phyloP scores from a whole-genome alignment of 2,797 vertebrate genomes.

The Poeciliopsis turneri region DNA sequence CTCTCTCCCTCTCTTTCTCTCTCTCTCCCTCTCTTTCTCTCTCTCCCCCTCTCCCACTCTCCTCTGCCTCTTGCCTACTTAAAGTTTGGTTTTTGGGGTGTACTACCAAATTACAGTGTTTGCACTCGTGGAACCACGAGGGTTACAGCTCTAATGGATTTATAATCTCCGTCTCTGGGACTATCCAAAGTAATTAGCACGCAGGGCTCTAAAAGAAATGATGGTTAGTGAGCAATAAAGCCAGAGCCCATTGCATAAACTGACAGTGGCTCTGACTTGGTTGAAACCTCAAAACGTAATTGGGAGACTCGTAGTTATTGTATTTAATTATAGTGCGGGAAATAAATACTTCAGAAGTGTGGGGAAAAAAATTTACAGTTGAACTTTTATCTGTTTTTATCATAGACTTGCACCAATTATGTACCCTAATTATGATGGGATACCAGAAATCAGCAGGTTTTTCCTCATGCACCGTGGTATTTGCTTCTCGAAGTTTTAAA shows the following conservation, averaged over 20 bases:
- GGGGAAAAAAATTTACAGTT: not conserved
- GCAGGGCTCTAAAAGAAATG: conserved; percentile 90
- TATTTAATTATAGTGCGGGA: conserved; percentile 83
- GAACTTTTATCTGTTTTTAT: conserved; percentile 1
- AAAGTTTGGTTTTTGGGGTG: conserved; percentile 62
- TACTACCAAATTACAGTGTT: conserved; percentile 74
- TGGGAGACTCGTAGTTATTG: conserved; percentile 89
- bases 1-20: conserved; percentile 8
- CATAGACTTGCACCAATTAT: not conserved
- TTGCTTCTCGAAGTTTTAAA: conserved; percentile 7
- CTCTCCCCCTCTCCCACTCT: not conserved
- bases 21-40: conserved; percentile 29
- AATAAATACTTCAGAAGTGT: conserved; percentile 47
- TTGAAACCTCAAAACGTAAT: conserved; percentile 91
- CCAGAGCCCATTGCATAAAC: conserved; percentile 90
- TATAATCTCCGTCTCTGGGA: conserved; percentile 89
- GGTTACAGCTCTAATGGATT: conserved; percentile 91
- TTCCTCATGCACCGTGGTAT: not conserved
- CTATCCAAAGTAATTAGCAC: conserved; percentile 94
- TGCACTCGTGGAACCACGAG: conserved; percentile 72
- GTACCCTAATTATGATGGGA: not conserved
- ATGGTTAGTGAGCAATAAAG: conserved; percentile 97
- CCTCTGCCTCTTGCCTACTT: conserved; percentile 43
- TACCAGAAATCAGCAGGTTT: not conserved
- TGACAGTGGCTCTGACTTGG: conserved; percentile 90